Conservation (phyloP, 2,797 vertebrate species). For the Acanthurus leucopareius region DNA sequence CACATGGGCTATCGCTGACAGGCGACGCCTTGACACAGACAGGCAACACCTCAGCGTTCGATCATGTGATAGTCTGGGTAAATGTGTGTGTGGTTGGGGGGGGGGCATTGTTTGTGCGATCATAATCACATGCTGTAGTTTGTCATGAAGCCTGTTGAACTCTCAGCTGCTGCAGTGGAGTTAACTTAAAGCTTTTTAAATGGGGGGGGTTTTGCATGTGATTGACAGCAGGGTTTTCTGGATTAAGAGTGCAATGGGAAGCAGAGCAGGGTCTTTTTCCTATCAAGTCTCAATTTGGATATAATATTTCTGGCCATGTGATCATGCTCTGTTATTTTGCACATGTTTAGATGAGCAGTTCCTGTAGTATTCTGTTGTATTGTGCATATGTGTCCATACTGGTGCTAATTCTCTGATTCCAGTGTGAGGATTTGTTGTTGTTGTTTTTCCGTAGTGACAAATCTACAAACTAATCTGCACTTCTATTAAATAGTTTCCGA, state of each 20-base stretch:
- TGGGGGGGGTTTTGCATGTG: background rate
- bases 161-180: conserved; percentile 36
- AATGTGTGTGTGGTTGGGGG: background rate
- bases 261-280: background rate
- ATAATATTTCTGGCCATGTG: background rate
- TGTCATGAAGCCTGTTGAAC: conserved; percentile 56
- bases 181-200: conserved; percentile 11
- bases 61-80: conserved; percentile 58
- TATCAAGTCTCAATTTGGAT: background rate
- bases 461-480: too few relatives aligned
- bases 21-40: conserved; percentile 50
- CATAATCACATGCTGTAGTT: conserved; percentile 62
- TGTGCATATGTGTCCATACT: background rate
- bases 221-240: conserved; percentile 36
- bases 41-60: conserved; percentile 65
- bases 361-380: background rate
- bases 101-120: conserved; percentile 47
- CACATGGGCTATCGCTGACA: conserved; percentile 70
- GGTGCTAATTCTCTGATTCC: background rate
- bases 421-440: background rate
- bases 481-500: too few relatives aligned
- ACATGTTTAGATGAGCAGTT: background rate
- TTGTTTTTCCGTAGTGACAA: background rate
- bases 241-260: background rate
- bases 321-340: background rate